phyloP scores from a whole-genome alignment of 1,140 invertebrate species.

The Vanessa tameamea region DNA sequence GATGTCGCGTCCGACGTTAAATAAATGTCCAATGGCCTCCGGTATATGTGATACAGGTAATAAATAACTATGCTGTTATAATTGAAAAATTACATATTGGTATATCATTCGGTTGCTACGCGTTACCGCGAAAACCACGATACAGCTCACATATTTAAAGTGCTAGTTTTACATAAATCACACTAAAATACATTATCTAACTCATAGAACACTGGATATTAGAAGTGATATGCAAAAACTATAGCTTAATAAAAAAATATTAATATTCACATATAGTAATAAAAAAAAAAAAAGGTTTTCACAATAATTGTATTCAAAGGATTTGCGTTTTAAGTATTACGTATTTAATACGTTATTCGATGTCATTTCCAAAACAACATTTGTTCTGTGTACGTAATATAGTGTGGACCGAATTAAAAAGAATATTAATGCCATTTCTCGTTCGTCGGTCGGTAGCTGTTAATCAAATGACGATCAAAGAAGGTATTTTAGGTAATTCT shows the following conservation, averaged over 20 bases:
- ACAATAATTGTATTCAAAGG: background rate
- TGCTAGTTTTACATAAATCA: constrained; percentile 61
- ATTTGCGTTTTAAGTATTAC: background rate
- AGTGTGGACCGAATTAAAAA: constrained; percentile 71
- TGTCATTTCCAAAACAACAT: background rate
- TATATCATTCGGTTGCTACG: constrained; percentile 12
- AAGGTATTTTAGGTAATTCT: constrained; percentile 74
- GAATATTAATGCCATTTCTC: constrained; percentile 74
- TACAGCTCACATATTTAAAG: constrained; percentile 11
- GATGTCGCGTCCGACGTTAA: constrained; percentile 33
- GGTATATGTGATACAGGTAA: constrained; percentile 16
- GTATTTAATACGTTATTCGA: too few species aligned
- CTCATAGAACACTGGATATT: background rate
- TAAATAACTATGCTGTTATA: constrained; percentile 17
- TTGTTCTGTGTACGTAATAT: constrained; percentile 28
- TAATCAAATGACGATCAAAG: constrained; percentile 79
- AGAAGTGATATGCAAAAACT: background rate
- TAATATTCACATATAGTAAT: too few species aligned
- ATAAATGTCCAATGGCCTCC: constrained; percentile 29
- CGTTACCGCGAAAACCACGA: constrained; percentile 10
- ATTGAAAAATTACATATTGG: constrained; percentile 28
- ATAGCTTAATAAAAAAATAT: too few species aligned
- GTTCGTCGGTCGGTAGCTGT: constrained; percentile 60
- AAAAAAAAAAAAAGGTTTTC: too few species aligned
- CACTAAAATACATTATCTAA: constrained; percentile 57